phyloP scores from a whole-genome alignment of 2,888 invertebrate genomes.

The Podotricha telesiphe region DNA sequence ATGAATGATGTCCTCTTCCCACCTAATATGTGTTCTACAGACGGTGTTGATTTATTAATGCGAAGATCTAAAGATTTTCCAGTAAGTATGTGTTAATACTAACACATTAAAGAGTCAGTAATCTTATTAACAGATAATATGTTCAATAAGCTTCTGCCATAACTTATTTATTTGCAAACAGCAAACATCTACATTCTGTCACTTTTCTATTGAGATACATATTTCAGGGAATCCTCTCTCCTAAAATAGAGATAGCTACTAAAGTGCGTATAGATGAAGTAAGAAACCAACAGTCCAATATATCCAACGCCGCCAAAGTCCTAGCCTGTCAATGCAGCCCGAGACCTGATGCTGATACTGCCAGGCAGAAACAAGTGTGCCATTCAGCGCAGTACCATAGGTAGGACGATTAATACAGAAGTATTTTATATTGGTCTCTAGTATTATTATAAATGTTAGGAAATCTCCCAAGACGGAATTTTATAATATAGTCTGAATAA shows the following conservation, averaged over 20 bases:
- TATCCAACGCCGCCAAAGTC: conserved; percentile 44
- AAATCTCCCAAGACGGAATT: no score
- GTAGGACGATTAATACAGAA: no score
- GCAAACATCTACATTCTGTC: no score
- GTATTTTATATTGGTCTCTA: no score
- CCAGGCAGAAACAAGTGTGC: conserved; percentile 76
- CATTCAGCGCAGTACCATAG: conserved; percentile 78
- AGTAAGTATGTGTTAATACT: conserved; percentile 64
- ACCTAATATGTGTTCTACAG: conserved; percentile 80
- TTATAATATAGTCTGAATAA: no score
- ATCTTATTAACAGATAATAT: no score
- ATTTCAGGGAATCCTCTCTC: conserved; percentile 86
- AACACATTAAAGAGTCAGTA: no score
- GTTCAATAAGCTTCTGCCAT: no score
- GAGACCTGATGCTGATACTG: conserved; percentile 45
- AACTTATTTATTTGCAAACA: no score
- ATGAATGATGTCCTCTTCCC: conserved; percentile 87
- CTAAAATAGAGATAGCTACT: conserved; percentile 88
- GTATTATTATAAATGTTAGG: no score
- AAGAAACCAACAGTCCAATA: conserved; percentile 53
- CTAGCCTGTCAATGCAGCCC: conserved; percentile 53
- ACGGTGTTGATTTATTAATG: conserved; percentile 88
- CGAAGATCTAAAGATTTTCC: conserved; percentile 86
- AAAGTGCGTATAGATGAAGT: conserved; percentile 87
- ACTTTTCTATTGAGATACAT: no score